Base-by-base conservation (phyloP, 2,888 invertebrate species). In the Enchytraeus crypticus region DNA sequence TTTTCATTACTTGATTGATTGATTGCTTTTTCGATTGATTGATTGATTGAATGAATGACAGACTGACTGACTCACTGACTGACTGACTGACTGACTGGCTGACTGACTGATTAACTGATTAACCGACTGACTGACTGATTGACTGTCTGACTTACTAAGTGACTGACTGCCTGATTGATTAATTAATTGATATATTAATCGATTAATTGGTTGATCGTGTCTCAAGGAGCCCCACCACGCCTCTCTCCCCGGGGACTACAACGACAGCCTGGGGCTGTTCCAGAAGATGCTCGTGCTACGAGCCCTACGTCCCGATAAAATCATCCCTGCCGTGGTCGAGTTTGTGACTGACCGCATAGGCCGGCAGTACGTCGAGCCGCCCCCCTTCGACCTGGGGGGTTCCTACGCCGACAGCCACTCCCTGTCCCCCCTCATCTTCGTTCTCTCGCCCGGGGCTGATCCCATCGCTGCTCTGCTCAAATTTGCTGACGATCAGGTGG, bases 401-500 rank as follows among this genome's bases (percentile, higher is more conserved):
- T 74, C 79, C 5, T 80, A 75, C 63, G 71, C 69, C 21, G 80
- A 81, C 73, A 79, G 78, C 67, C 74, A 75, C 60, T 76, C 74
- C 61, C 72, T 70, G 53, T 71, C 79, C 14, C 80, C 80, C 0
- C 71, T 81, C 11, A 70, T 81, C 59, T 81, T 81, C 69, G 73
- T 81, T 18, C 69, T 81, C 51, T 79, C 80, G 30, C 80, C 80
- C 49, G 80, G 81, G 30, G 79, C 79, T 32, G 81, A 81, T 69
- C 81, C 81, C 8, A 78, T 78, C 68, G 75, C 76, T 11, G 75
- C 78, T 11, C 69, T 81, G 8, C 72, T 81, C 43, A 80, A 80
- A 70, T 81, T 81, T 72, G 80, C 80, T 29, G 80, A 81, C 65
- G 80, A 80, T 68, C 76, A 76, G 76, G 78, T 78, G 58, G 57